A percentile compares a stretch with the other conserved stretches of the same genome.
phyloP scores from a whole-genome alignment of 2,888 invertebrate species.

The Pristionchus exspectatus region DNA sequence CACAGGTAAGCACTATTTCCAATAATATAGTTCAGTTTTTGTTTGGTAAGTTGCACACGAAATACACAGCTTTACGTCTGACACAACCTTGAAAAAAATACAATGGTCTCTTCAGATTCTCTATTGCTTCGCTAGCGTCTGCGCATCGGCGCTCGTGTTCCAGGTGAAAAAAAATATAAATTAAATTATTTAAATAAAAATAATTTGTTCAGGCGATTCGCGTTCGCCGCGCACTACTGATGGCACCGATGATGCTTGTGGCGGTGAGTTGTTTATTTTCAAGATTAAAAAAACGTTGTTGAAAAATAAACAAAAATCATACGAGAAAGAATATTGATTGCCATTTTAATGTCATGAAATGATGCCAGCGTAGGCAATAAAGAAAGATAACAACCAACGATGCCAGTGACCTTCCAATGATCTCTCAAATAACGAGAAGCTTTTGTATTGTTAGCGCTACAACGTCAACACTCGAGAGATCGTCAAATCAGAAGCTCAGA shows the following conservation, averaged over 20 bases:
- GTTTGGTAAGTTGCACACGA: not conserved
- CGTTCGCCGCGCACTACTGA: slow-evolving; percentile 1
- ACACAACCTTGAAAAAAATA: not conserved
- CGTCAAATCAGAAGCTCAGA: not conserved
- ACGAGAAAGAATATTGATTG: too few species aligned
- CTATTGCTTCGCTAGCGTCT: not conserved
- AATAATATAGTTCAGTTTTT: too few species aligned
- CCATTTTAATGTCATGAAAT: too few species aligned
- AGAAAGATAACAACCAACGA: too few species aligned
- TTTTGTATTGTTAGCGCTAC: not conserved
- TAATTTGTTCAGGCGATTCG: not conserved
- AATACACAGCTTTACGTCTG: not conserved
- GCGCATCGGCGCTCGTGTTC: slow-evolving; percentile 3
- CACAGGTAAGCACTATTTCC: not conserved
- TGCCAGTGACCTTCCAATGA: too few species aligned
- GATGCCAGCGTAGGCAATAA: too few species aligned
- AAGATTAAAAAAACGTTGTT: too few species aligned
- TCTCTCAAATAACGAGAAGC: not conserved
- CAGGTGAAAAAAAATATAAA: not conserved
- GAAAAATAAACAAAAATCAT: too few species aligned
- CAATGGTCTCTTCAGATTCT: not conserved
- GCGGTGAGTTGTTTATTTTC: not conserved
- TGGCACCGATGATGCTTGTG: slow-evolving; percentile 30
- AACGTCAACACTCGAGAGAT: too few species aligned
- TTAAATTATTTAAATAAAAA: not conserved